These are phyloP conservation scores for Scartelaos histophorus DNA, from an alignment of 2,113 vertebrate species.

Conservation along the genomic window DNA sequence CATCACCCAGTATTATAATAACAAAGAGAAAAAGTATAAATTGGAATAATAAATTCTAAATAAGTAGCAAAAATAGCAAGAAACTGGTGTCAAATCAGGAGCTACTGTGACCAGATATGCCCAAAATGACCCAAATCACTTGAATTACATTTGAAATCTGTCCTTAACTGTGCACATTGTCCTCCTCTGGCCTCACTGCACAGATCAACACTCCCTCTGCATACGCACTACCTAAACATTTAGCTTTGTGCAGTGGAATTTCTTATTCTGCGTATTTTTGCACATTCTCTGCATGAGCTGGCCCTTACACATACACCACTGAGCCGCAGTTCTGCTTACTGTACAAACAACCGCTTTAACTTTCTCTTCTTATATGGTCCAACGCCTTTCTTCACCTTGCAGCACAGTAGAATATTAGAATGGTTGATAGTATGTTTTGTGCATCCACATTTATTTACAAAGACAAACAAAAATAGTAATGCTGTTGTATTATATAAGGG, in stretches of 20 bases:
- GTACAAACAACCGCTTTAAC: neutral
- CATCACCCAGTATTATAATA: too few species aligned
- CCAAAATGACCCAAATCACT: neutral
- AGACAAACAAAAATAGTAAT: neutral
- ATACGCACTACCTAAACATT: constrained; percentile 3
- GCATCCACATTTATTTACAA: neutral
- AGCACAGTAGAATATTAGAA: too few species aligned
- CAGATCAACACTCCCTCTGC: constrained; percentile 10
- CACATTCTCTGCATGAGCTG: constrained; percentile 8
- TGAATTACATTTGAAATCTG: neutral
- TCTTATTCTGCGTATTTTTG: constrained; percentile 26
- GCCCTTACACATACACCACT: constrained; percentile 1
- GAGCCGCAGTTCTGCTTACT: neutral
- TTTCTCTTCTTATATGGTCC: neutral
- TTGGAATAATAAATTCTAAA: too few species aligned
- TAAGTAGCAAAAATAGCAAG: too few species aligned
- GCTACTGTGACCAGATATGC: too few species aligned
- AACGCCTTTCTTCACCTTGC: neutral
- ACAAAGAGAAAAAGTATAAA: too few species aligned
- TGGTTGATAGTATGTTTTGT: neutral
- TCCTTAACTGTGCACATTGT: constrained; percentile 15
- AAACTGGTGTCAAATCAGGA: too few species aligned
- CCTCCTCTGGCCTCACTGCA: constrained; percentile 20
- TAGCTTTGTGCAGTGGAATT: constrained; percentile 9
- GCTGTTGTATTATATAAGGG: neutral